These are phyloP conservation scores for Oceanodroma tethys DNA, from an alignment of 2,113 vertebrate species.

Conservation along the genomic window DNA sequence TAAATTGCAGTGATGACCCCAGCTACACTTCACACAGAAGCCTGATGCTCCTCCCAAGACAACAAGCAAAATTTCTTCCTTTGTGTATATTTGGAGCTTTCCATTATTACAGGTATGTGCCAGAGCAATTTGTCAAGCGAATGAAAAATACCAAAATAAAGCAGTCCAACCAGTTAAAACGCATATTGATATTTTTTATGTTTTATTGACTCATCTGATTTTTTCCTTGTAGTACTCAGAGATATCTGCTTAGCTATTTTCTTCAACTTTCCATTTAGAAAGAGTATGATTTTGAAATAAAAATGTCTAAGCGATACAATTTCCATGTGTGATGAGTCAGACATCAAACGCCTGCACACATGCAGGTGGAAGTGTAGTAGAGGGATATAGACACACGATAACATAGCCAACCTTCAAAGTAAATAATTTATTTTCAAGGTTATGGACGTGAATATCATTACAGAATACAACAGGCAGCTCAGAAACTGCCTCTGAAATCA, in stretches of 20 bases:
- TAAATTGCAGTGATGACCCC: neutral
- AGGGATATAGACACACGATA: neutral
- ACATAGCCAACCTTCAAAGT: neutral
- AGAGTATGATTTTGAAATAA: neutral
- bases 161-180: neutral
- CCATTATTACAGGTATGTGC: neutral
- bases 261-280: neutral
- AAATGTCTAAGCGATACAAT: rapidly evolving
- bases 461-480: neutral
- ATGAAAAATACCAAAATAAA: neutral
- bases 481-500: neutral
- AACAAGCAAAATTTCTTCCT: neutral
- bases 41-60: neutral
- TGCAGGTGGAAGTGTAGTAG: neutral
- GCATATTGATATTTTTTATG: rapidly evolving
- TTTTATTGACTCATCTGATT: neutral
- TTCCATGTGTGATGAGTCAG: neutral
- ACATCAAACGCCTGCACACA: neutral
- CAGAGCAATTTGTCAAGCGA: neutral
- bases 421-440: slow-evolving; percentile 24
- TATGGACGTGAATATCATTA: neutral
- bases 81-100: neutral
- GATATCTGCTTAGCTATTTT: neutral
- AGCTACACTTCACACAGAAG: neutral
- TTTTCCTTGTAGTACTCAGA: neutral